phyloP scores from a whole-genome alignment of 2,888 invertebrate genomes.

The Tinea semifulvella region DNA sequence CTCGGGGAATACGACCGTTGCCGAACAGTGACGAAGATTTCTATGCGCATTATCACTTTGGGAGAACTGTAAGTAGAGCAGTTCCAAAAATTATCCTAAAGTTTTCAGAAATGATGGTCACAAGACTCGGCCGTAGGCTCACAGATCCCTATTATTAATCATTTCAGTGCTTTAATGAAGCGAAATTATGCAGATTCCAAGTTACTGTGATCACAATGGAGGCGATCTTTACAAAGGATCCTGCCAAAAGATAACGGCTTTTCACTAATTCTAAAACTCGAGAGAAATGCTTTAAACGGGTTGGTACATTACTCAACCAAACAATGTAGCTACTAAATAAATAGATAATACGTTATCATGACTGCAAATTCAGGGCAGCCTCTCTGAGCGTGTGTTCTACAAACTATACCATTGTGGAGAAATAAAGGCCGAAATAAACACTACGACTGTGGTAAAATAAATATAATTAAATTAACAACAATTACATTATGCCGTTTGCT shows the following conservation, averaged over 20 bases:
- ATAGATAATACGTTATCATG: too few species aligned
- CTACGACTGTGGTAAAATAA: too few species aligned
- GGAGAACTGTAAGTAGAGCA: too few species aligned
- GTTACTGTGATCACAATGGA: conserved; percentile 46
- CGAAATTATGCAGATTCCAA: conserved; percentile 59
- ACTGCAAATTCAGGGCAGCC: too few species aligned
- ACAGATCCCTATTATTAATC: conserved; percentile 60
- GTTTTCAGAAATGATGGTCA: conserved; percentile 25
- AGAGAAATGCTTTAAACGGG: conserved; percentile 12
- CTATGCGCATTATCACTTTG: too few species aligned
- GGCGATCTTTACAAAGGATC: conserved; percentile 36
- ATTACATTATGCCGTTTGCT: too few species aligned
- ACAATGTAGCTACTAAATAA: conserved; percentile 1
- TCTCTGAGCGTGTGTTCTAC: too few species aligned
- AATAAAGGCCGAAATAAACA: too few species aligned
- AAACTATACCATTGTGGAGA: too few species aligned
- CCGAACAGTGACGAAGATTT: too few species aligned
- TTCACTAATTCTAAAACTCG: conserved; percentile 25
- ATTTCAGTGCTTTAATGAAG: conserved; percentile 61
- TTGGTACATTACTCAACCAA: conserved; percentile 1
- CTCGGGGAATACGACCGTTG: too few species aligned
- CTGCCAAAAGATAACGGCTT: conserved; percentile 40
- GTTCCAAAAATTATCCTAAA: conserved; percentile 7
- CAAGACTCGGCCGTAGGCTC: conserved; percentile 28
- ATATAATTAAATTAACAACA: too few species aligned